A percentile compares a stretch with the other conserved stretches of the same genome.
Conservation (phyloP, 2,113 vertebrate species). For the Trogon melanurus region DNA sequence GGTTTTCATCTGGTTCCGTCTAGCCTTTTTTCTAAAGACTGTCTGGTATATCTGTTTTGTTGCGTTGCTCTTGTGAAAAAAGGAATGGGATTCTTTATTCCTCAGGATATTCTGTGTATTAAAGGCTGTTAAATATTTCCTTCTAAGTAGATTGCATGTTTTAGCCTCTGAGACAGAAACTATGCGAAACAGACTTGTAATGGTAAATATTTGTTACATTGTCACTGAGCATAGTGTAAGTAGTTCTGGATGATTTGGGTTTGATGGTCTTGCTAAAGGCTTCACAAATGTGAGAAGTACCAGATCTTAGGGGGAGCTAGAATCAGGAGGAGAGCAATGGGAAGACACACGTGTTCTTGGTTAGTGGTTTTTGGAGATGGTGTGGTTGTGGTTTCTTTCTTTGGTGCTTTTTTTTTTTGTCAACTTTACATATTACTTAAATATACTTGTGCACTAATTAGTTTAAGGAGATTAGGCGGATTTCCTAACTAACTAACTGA, state of each 20-base stretch:
- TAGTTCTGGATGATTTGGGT: not conserved
- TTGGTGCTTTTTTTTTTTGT: not conserved
- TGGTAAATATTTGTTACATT: not conserved
- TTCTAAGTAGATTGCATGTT: not conserved
- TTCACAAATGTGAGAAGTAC: not conserved
- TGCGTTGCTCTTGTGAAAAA: not conserved
- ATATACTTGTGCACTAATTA: not conserved
- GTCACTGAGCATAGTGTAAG: not conserved
- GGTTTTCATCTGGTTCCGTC: not conserved
- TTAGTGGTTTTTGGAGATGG: not conserved
- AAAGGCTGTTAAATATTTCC: not conserved
- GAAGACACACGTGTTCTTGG: not conserved
- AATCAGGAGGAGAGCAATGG: not conserved
- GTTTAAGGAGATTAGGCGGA: not conserved
- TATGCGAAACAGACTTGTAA: not conserved
- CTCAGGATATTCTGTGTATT: not conserved
- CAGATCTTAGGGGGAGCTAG: not conserved
- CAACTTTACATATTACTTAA: not conserved
- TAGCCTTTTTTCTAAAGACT: not conserved
- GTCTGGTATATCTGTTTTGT: not conserved
- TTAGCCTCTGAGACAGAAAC: not conserved
- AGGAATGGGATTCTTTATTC: not conserved
- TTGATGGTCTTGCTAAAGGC: not conserved
- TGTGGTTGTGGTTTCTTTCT: not conserved
- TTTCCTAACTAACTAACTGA: not conserved